Evolutionary conservation across 2,113 vertebrate species (phyloP).

Genomic region (Varanus salvator): DNA sequence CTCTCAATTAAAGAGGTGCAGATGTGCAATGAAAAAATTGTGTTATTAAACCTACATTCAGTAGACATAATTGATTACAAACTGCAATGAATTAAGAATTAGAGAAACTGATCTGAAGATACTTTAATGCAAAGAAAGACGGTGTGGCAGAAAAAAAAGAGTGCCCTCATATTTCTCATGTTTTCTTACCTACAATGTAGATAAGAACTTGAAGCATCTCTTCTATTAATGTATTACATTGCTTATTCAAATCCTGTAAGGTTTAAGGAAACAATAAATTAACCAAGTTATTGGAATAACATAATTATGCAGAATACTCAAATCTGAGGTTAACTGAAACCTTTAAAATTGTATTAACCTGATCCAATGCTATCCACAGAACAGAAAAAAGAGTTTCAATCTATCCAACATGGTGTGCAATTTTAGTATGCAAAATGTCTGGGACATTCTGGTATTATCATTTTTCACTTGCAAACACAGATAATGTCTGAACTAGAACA

Average conservation of each 20-base stretch:
- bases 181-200: slow-evolving; percentile 85
- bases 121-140: neutral
- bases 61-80: neutral
- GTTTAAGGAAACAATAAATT: slow-evolving; percentile 38
- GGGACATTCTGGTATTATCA: neutral
- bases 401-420: neutral
- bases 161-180: neutral
- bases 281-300: slow-evolving; percentile 1
- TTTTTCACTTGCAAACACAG: neutral
- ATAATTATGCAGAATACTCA: neutral
- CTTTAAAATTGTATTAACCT: neutral
- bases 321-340: neutral
- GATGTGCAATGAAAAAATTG: neutral
- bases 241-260: slow-evolving; percentile 89
- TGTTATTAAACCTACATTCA: neutral
- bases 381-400: neutral
- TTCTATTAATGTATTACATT: slow-evolving; percentile 91
- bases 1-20: neutral
- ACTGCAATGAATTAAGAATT: neutral
- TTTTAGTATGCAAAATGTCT: neutral
- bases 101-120: neutral
- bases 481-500: neutral
- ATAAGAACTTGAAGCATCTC: slow-evolving; percentile 96
- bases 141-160: neutral
- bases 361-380: neutral